These are phyloP conservation scores for Drosophila sechellia DNA, from an alignment of 1,140 invertebrate species.

Conservation along the genomic window DNA sequence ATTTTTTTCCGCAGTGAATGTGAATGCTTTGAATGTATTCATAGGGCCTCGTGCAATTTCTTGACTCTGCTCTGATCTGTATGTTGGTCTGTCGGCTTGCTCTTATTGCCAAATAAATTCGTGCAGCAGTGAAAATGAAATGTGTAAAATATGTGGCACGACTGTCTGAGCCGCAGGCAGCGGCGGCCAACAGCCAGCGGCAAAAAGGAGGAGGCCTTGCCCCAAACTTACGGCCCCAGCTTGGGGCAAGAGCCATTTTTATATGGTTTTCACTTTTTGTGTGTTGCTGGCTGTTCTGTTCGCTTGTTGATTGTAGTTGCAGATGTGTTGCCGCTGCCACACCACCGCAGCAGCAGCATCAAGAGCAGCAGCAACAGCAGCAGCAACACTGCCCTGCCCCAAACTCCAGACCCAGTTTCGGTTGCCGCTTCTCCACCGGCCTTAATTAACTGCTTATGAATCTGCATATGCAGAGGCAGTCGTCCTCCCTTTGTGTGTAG, in stretches of 20 bases:
- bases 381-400: constrained; percentile 41
- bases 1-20: constrained; percentile 29
- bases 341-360: constrained; percentile 2
- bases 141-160: constrained; percentile 80
- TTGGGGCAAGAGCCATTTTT: constrained; percentile 58
- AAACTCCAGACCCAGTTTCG: constrained; percentile 48
- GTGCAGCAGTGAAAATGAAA: constrained; percentile 80
- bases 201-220: constrained; percentile 41
- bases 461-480: constrained; percentile 72
- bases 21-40: constrained; percentile 56
- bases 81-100: constrained; percentile 47
- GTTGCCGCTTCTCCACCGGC: constrained; percentile 42
- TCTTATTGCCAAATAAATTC: constrained; percentile 82
- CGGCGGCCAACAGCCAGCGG: constrained; percentile 36
- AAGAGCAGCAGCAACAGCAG: constrained; percentile 6
- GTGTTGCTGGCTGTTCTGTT: constrained; percentile 19
- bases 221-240: constrained; percentile 41
- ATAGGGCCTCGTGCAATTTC: constrained; percentile 62
- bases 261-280: constrained; percentile 69
- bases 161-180: constrained; percentile 43
- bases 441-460: constrained; percentile 82
- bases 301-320: constrained; percentile 65
- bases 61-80: constrained; percentile 54
- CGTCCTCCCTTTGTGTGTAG: constrained; percentile 55
- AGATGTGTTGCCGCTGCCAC: constrained; percentile 30